phyloP scores from a whole-genome alignment of 2,888 invertebrate species.

The Pimpla rufipes region DNA sequence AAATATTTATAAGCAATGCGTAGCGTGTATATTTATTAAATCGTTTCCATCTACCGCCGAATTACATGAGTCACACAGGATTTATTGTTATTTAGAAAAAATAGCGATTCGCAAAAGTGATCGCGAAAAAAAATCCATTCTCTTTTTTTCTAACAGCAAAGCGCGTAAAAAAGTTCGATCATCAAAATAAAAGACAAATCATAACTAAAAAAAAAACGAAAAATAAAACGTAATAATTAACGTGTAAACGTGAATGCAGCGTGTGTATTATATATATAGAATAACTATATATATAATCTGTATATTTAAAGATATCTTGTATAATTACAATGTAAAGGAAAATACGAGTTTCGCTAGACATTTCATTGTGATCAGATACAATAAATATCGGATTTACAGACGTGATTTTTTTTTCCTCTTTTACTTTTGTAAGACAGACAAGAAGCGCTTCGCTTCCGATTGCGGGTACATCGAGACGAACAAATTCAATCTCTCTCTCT shows the following conservation, averaged over 20 bases:
- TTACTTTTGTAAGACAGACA: slow-evolving; percentile 49
- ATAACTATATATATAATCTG: slow-evolving; percentile 65
- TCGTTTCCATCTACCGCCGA: slow-evolving; percentile 47
- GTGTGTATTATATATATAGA: slow-evolving; percentile 67
- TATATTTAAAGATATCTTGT: slow-evolving; percentile 63
- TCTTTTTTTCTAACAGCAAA: slow-evolving; percentile 59
- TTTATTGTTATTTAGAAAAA: slow-evolving; percentile 72
- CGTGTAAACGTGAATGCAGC: slow-evolving; percentile 66
- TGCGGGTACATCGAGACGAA: slow-evolving; percentile 48
- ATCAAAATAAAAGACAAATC: slow-evolving; percentile 66
- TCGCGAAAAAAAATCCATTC: slow-evolving; percentile 66
- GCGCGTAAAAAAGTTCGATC: slow-evolving; percentile 68
- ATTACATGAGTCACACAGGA: slow-evolving; percentile 72
- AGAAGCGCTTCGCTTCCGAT: slow-evolving; percentile 51
- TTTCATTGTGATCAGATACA: slow-evolving; percentile 57
- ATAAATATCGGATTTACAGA: slow-evolving; percentile 65
- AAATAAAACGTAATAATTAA: slow-evolving; percentile 66
- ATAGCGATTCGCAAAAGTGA: slow-evolving; percentile 72
- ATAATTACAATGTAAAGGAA: slow-evolving; percentile 72
- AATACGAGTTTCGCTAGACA: slow-evolving; percentile 63
- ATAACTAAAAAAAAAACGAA: too few species aligned
- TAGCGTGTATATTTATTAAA: slow-evolving; percentile 73
- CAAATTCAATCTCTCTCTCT: slow-evolving; percentile 24
- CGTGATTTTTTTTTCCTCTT: slow-evolving; percentile 32
- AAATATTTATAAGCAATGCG: slow-evolving; percentile 71